Conservation (phyloP, 1,140 invertebrate genomes). For the Dendroctonus ponderosae region DNA sequence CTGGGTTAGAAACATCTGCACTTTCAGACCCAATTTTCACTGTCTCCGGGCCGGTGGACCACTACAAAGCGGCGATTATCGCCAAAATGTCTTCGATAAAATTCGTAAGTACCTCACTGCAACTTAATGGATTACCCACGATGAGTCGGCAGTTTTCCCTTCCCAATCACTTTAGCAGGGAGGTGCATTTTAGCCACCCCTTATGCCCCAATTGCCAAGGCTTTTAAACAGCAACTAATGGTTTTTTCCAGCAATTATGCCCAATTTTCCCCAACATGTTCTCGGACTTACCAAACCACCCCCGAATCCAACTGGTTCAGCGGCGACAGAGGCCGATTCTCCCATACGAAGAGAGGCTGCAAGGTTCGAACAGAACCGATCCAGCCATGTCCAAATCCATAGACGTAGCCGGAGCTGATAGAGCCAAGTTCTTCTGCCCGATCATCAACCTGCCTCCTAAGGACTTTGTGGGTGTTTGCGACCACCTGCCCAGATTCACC, state of each 20-base stretch:
- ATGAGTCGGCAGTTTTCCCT: background rate
- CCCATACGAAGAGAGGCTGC: constrained; percentile 22
- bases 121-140: background rate
- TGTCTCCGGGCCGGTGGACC: constrained; percentile 56
- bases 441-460: constrained; percentile 38
- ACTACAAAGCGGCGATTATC: constrained; percentile 53
- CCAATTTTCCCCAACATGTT: constrained; percentile 60
- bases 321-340: constrained; percentile 25
- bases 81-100: constrained; percentile 55
- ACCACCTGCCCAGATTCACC: constrained; percentile 31
- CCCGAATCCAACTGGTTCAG: constrained; percentile 40
- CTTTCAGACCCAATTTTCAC: constrained; percentile 55
- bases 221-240: background rate
- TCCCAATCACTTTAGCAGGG: too few relatives aligned
- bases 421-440: constrained; percentile 35
- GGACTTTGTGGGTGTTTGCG: constrained; percentile 23
- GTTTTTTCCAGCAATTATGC: constrained; percentile 51
- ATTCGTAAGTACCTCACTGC: constrained; percentile 51
- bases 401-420: constrained; percentile 33
- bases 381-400: constrained; percentile 7
- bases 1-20: background rate
- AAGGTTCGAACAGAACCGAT: constrained; percentile 1
- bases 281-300: constrained; percentile 52
- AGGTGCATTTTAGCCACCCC: too few relatives aligned
- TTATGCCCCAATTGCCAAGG: too few relatives aligned